Evolutionary conservation across 2,888 invertebrate genomes (phyloP).

Genomic region (Melanostoma scalare): DNA sequence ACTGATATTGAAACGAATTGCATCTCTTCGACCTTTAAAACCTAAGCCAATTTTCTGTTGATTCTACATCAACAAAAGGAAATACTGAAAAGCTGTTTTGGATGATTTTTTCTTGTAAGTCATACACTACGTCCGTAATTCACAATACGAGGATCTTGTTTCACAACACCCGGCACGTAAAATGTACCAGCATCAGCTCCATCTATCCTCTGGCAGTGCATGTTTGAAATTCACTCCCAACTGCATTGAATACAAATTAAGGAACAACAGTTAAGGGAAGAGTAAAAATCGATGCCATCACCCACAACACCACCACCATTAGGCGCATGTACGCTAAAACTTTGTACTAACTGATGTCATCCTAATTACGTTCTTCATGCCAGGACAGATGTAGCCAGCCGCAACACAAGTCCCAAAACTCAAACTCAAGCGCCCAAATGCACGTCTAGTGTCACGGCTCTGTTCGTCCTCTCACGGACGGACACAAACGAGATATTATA

Average conservation of each 20-base stretch:
- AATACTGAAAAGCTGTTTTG: too few relatives aligned
- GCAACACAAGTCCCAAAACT: constrained; percentile 25
- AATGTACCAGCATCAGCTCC: not conserved
- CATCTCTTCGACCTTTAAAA: too few relatives aligned
- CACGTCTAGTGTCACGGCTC: constrained; percentile 55
- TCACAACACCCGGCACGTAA: not conserved
- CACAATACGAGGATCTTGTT: not conserved
- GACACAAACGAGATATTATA: constrained; percentile 11
- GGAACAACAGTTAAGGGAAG: constrained; percentile 59
- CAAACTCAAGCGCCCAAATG: constrained; percentile 24
- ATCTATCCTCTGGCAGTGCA: not conserved
- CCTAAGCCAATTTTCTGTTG: too few relatives aligned
- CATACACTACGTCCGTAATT: too few relatives aligned
- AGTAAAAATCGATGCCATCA: constrained; percentile 7
- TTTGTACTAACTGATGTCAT: constrained; percentile 66
- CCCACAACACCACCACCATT: not conserved
- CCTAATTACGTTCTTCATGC: constrained; percentile 68
- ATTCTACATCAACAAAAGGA: too few relatives aligned
- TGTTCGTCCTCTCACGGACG: constrained; percentile 43
- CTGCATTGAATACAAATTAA: constrained; percentile 69
- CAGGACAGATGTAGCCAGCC: constrained; percentile 48
- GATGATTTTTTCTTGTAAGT: too few relatives aligned
- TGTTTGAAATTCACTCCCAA: constrained; percentile 33
- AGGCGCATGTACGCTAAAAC: constrained; percentile 43
- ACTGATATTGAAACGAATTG: too few relatives aligned